Base-by-base conservation (phyloP, 2,888 invertebrate genomes). In the Acrobasis consociella region DNA sequence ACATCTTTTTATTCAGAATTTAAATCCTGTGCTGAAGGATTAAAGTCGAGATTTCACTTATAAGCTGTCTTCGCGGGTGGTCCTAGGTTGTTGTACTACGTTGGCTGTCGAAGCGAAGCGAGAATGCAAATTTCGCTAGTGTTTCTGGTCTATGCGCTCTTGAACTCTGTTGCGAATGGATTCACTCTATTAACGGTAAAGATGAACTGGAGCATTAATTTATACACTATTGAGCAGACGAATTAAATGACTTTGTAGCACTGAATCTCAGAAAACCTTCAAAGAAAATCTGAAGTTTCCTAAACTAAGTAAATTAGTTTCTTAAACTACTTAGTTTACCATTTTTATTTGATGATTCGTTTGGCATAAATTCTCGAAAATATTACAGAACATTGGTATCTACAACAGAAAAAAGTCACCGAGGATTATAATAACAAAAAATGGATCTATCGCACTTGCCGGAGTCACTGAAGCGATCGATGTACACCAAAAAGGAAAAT, bases 91-190 rank as follows among this genome's bases (percentile, higher is more conserved):
- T 56, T 56, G 56, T 56, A 82, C 82, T 83, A 82, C 78, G 83
- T 83, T 80, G 80, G 81, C 81, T 84, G 82, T 82, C 80, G 84
- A 82, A 81, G 82, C 82, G 81, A 85, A 87, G 82, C 87, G 82
- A 81, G 89, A 89, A 91, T 91, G 91, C 90, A 90, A 92, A 91
- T 91, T 91, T 89, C 78, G 79, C 84, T 80, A 83, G 81, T 83
- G 82, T 83, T 81, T 80, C 83, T 83, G 78, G 75, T 78, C 75
- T 72, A 72, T 71, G 70, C 82, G 80, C 78, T 83, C 81, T 84
- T 85, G 82, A 85, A 85, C 83, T 78, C 75, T 71, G 73, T 73
- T 74, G 77, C 70, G 77, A 77, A 75, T 80, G 76, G 81, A 78
- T 75, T 73, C 73, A 76, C 76, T 74, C 74, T 73, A 72, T 76